Percentiles rank a stretch among this genome's conserved stretches.
Conservation (phyloP, 2,888 invertebrate genomes). For the Eudemis profundana region DNA sequence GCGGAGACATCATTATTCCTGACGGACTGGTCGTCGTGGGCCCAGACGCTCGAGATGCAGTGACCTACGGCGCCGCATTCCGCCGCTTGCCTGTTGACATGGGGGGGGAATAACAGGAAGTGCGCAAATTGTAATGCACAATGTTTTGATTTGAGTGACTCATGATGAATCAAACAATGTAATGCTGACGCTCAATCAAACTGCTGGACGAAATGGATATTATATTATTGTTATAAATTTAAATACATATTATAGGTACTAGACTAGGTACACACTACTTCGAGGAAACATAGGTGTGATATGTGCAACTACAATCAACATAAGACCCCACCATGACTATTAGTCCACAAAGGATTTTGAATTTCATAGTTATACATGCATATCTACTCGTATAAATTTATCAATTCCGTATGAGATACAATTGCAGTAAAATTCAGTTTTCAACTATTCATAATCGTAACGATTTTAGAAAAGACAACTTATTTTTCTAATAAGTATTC, state of each 20-base stretch:
- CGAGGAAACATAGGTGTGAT: background rate
- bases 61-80: slow-evolving; percentile 92
- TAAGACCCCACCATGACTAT: no score
- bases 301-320: no score
- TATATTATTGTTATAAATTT: slow-evolving; percentile 4
- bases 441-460: no score
- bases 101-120: slow-evolving; percentile 8
- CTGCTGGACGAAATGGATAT: slow-evolving; percentile 3
- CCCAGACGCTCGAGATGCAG: slow-evolving; percentile 94
- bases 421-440: no score
- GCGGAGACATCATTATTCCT: slow-evolving; percentile 90
- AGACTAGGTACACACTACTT: background rate
- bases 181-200: slow-evolving; percentile 10
- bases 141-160: slow-evolving; percentile 14
- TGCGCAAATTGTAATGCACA: background rate
- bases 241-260: no score
- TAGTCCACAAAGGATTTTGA: no score
- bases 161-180: slow-evolving; percentile 12
- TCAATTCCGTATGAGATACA: no score
- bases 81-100: slow-evolving; percentile 87
- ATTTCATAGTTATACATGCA: no score
- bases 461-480: no score
- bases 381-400: no score
- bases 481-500: no score
- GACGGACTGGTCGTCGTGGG: slow-evolving; percentile 86